These are phyloP conservation scores for Temnothorax nylanderi DNA, from an alignment of 1,140 invertebrate genomes.

Conservation along the genomic window DNA sequence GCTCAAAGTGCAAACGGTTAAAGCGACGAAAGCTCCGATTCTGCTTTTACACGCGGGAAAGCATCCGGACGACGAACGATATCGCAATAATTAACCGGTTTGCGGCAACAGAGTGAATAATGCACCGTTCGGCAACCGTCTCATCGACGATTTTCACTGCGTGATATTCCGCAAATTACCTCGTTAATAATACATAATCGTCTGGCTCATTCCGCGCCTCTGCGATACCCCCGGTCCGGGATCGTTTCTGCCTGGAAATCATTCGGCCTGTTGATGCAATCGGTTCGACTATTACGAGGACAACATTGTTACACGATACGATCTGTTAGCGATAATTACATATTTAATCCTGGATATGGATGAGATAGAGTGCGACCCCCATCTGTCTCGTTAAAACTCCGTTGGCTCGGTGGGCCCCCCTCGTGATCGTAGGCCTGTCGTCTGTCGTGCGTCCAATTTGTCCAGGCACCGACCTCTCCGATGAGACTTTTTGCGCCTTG, in stretches of 20 bases:
- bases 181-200: background rate
- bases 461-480: background rate
- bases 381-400: slow-evolving; percentile 1
- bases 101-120: slow-evolving; percentile 27
- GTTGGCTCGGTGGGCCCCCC: background rate
- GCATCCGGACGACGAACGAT: slow-evolving; percentile 40
- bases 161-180: slow-evolving; percentile 9
- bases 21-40: slow-evolving; percentile 11
- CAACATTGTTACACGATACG: slow-evolving; percentile 54
- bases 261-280: slow-evolving; percentile 21
- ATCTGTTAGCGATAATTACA: slow-evolving; percentile 36
- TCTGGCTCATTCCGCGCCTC: background rate
- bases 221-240: background rate
- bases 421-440: background rate
- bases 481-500: background rate
- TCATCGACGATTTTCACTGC: slow-evolving; percentile 19
- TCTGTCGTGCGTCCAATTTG: background rate
- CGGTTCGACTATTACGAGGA: slow-evolving; percentile 24
- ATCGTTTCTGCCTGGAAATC: background rate
- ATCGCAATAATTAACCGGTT: slow-evolving; percentile 38
- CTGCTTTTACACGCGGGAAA: slow-evolving; percentile 32
- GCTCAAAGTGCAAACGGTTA: slow-evolving; percentile 30
- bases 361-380: background rate
- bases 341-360: slow-evolving; percentile 27
- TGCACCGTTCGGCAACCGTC: slow-evolving; percentile 2